These are phyloP conservation scores for Dorcus parallelipipedus DNA, from an alignment of 2,888 invertebrate species.

Conservation along the genomic window DNA sequence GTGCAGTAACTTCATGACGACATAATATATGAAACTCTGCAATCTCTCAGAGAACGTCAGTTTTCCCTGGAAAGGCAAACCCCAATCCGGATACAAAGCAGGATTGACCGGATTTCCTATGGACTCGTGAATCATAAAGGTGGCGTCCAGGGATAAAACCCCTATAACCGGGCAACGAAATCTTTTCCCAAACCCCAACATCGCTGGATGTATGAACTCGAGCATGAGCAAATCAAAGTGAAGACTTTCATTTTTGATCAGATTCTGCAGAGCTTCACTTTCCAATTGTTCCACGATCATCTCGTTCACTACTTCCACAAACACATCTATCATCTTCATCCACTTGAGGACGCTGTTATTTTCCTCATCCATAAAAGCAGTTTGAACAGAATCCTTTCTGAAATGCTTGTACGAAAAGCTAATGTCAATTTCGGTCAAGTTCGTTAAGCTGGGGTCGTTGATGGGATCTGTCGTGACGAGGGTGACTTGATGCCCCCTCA, in stretches of 20 bases:
- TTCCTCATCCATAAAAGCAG: no score
- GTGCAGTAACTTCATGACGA: background rate
- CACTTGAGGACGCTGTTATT: no score
- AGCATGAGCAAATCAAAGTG: conserved; percentile 57
- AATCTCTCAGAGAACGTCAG: conserved; percentile 28
- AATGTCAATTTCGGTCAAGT: conserved; percentile 39
- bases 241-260: conserved; percentile 37
- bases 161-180: conserved; percentile 56
- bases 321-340: no score
- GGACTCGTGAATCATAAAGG: conserved; percentile 51
- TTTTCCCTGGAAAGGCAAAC: conserved; percentile 48
- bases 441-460: conserved; percentile 31
- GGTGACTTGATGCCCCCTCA: conserved; percentile 40
- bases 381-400: conserved; percentile 4
- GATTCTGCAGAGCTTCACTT: conserved; percentile 32
- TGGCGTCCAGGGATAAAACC: conserved; percentile 52
- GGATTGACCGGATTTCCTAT: conserved; percentile 56
- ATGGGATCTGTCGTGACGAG: conserved; percentile 37
- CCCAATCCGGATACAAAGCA: conserved; percentile 52
- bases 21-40: background rate
- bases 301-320: background rate
- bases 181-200: conserved; percentile 54
- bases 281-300: conserved; percentile 13
- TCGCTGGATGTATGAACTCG: conserved; percentile 53
- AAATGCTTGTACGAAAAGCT: conserved; percentile 21